Conservation (phyloP, 2,113 vertebrate genomes). For the Microtus pennsylvanicus region DNA sequence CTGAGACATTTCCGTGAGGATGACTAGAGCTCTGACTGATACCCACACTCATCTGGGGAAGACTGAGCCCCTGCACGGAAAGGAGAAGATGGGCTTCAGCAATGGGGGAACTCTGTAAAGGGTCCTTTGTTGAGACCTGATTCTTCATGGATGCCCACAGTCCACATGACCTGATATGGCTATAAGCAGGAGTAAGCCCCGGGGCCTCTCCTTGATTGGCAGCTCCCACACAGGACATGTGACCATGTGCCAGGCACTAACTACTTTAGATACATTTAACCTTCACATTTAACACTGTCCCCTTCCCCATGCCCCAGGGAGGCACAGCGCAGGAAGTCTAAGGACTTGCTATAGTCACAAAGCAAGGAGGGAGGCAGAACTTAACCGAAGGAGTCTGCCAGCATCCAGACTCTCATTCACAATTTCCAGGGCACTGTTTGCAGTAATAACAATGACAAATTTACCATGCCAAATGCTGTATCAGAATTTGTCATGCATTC, state of each 20-base stretch:
- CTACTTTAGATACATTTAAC: neutral
- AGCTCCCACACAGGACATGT: neutral
- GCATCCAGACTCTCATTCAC: neutral
- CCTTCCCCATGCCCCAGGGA: rapidly evolving
- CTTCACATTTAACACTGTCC: rapidly evolving
- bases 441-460: neutral
- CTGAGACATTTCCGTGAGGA: neutral
- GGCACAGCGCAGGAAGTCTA: neutral
- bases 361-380: neutral
- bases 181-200: neutral
- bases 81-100: neutral
- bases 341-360: neutral
- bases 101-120: neutral
- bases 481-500: neutral
- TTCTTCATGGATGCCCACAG: neutral
- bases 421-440: neutral
- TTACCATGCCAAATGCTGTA: neutral
- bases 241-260: neutral
- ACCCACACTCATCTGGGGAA: neutral
- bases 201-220: neutral
- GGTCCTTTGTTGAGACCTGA: neutral
- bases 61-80: rapidly evolving
- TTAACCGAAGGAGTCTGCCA: neutral
- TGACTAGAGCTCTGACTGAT: neutral
- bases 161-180: neutral